These are phyloP conservation scores for Perdita meconis DNA, from an alignment of 2,888 invertebrate genomes.

Conservation along the genomic window DNA sequence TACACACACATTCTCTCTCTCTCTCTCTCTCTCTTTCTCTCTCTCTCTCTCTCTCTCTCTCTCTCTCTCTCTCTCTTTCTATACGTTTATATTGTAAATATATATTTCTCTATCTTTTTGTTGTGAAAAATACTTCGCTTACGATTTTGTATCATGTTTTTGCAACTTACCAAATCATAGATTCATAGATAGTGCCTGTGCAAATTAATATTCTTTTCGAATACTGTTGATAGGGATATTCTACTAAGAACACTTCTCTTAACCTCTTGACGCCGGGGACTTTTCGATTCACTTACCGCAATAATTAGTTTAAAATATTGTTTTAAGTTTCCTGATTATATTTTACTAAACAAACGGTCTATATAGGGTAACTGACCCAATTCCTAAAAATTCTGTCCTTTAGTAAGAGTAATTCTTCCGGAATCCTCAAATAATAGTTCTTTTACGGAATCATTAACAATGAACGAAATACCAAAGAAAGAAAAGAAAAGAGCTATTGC, in stretches of 20 bases:
- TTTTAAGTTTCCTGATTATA: too few relatives aligned
- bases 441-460: too few relatives aligned
- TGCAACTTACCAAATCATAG: constrained; percentile 58
- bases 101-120: constrained; percentile 21
- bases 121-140: constrained; percentile 44
- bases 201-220: constrained; percentile 25
- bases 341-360: too few relatives aligned
- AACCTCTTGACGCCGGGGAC: too few relatives aligned
- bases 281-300: too few relatives aligned
- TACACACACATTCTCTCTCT: constrained; percentile 39
- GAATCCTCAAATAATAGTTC: too few relatives aligned
- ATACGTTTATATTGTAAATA: constrained; percentile 51
- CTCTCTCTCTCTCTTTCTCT: constrained; percentile 32
- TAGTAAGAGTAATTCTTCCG: too few relatives aligned
- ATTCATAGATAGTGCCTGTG: constrained; percentile 45
- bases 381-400: too few relatives aligned
- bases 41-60: constrained; percentile 36
- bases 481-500: too few relatives aligned
- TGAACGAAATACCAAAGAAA: too few relatives aligned
- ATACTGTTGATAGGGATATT: background rate
- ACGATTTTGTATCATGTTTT: constrained; percentile 47
- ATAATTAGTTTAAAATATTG: too few relatives aligned
- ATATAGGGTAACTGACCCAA: too few relatives aligned
- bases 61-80: constrained; percentile 37
- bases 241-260: background rate